Evolutionary conservation across 37 sponge, comb jelly and placozoan species (phyloP).

Genomic region (Bolinopsis microptera): DNA sequence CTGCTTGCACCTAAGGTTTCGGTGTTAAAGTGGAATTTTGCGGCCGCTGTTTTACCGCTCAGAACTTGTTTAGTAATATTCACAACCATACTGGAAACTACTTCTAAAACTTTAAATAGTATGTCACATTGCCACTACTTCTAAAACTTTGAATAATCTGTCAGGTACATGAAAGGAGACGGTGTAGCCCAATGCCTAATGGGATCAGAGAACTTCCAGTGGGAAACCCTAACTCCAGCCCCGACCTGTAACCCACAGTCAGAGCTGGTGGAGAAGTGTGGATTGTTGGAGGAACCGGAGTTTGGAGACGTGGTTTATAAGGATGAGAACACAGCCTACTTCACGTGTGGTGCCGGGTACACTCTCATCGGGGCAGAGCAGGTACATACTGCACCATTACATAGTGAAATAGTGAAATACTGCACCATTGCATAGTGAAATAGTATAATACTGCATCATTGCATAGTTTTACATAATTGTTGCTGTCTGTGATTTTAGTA

Average conservation of each 20-base stretch:
- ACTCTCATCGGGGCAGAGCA: background rate
- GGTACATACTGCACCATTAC: background rate
- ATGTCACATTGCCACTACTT: too few relatives aligned
- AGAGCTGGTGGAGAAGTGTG: slow-evolving; percentile 6
- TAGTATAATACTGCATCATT: too few relatives aligned
- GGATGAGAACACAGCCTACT: background rate
- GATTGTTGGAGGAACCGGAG: background rate
- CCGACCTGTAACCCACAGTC: background rate
- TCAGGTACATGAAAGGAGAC: background rate
- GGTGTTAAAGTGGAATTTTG: too few relatives aligned
- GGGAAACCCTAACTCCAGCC: background rate
- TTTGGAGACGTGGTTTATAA: slow-evolving; percentile 24
- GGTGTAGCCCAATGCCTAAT: background rate
- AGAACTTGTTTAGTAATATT: too few relatives aligned
- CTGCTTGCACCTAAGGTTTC: too few relatives aligned
- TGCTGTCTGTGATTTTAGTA: too few relatives aligned
- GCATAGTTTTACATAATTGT: too few relatives aligned
- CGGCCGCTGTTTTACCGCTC: too few relatives aligned
- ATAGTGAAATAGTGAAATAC: background rate
- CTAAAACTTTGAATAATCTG: background rate
- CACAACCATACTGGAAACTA: too few relatives aligned
- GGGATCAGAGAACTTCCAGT: background rate
- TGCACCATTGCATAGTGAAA: background rate
- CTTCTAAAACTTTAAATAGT: too few relatives aligned
- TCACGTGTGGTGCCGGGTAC: background rate